Base-by-base conservation (phyloP, 1,140 invertebrate species). In the Drosophila parvula region DNA sequence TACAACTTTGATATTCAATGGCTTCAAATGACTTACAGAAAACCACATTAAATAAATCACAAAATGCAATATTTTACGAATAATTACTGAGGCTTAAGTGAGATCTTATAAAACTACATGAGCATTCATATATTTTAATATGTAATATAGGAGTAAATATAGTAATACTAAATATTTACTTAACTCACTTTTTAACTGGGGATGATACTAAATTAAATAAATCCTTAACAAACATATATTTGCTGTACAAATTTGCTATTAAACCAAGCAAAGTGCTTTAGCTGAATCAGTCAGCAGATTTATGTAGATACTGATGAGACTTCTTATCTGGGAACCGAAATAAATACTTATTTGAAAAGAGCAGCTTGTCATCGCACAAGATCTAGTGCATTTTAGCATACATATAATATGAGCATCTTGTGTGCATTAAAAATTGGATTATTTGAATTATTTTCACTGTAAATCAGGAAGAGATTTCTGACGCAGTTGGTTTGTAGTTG, bases 401-500 rank as follows among this genome's bases (percentile, higher is more conserved):
- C 11, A 9, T 6, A 14, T 22, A 22, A 14, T 22, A 9, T 11
- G 9, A 0, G 4, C 18, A 38, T 1, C 7, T 53, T 34, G 18
- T 50, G 2, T 16, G 5, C 5, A 14, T 16, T 16, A 16, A 32
- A 50, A 28, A 18, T 22, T 16, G 18, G 5, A 14, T 32, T 22
- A 1, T 22, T 11, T 18, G 0, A 38, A 36, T 55, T 38, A n/a
- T 55, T 38, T 38, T 38, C 32, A 27, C 14, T 56, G 53, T 56
- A 5, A 28, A n/a, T 28, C 14, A 12, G 55, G 4, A 28, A 57
- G 11, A 27, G n/a, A 30, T 28, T 18, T 58, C 6, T 58, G 36
- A 56, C 51, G 34, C 51, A n/a, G 51, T 38, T 9, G 14, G 36
- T 55, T 55, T 55, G 51, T 55, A 55, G 51, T 38, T 55, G 51